Conservation (phyloP, 2,888 invertebrate genomes). For the Pachymerium ferrugineum region DNA sequence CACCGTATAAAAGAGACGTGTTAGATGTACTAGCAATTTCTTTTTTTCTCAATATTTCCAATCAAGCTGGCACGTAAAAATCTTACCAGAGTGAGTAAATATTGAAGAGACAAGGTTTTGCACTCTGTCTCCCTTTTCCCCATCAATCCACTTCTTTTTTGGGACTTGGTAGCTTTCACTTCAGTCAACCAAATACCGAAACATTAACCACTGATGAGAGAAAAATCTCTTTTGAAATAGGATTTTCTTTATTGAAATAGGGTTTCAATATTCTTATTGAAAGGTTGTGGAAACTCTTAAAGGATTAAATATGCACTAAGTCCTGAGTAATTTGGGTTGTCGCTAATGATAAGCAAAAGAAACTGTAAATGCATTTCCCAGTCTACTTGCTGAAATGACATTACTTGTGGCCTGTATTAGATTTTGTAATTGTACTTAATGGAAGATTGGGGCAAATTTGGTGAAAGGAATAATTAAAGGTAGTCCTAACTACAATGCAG, state of each 20-base stretch:
- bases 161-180: conserved; percentile 1
- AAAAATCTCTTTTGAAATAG: background rate
- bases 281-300: background rate
- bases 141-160: background rate
- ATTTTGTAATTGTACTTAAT: too few species aligned
- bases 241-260: background rate
- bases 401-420: background rate
- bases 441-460: too few species aligned
- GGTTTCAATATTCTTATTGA: background rate
- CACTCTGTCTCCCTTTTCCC: conserved; percentile 12
- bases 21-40: background rate
- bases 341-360: background rate
- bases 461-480: too few species aligned
- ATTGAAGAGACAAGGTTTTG: conserved; percentile 18
- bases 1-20: too few species aligned
- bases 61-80: background rate
- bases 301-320: background rate
- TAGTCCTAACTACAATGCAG: too few species aligned
- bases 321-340: background rate
- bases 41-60: background rate
- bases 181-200: background rate
- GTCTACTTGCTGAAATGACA: background rate
- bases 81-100: background rate
- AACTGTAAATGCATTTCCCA: background rate
- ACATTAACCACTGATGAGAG: conserved; percentile 27